phyloP scores from a whole-genome alignment of 1,140 invertebrate genomes.

The Papilio dardanus region DNA sequence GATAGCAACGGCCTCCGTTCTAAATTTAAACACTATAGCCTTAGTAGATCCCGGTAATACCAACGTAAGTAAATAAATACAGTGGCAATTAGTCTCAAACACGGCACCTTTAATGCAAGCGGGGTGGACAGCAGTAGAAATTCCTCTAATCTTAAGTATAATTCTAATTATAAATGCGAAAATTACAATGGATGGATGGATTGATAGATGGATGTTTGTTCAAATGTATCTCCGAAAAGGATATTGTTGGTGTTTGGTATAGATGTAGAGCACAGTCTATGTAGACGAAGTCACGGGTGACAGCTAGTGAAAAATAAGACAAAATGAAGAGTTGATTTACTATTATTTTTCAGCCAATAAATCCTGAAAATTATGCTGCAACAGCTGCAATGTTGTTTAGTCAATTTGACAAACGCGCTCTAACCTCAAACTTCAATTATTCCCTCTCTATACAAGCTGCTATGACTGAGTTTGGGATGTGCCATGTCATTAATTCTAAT shows the following conservation, averaged over 20 bases:
- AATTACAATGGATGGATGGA: too few relatives aligned
- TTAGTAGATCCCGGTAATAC: constrained; percentile 41
- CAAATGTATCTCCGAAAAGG: too few relatives aligned
- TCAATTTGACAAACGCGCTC: constrained; percentile 63
- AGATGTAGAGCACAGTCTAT: too few relatives aligned
- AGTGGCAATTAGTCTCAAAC: too few relatives aligned
- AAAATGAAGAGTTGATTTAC: neutral
- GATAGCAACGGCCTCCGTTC: constrained; percentile 53
- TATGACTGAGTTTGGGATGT: constrained; percentile 85
- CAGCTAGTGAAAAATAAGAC: too few relatives aligned
- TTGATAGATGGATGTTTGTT: too few relatives aligned
- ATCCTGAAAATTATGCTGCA: constrained; percentile 61
- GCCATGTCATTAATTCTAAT: constrained; percentile 85
- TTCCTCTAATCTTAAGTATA: too few relatives aligned
- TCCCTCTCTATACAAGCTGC: constrained; percentile 74
- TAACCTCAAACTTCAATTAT: constrained; percentile 73
- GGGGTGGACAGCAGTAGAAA: too few relatives aligned
- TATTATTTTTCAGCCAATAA: constrained; percentile 51
- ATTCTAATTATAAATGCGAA: too few relatives aligned
- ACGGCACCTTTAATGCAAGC: too few relatives aligned
- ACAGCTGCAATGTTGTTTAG: constrained; percentile 68
- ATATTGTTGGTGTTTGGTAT: too few relatives aligned
- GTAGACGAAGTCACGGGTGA: too few relatives aligned
- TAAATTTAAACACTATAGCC: constrained; percentile 49
- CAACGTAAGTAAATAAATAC: constrained; percentile 46